Evolutionary conservation across 2,888 invertebrate species (phyloP).

Genomic region (Tenthredo distinguenda): DNA sequence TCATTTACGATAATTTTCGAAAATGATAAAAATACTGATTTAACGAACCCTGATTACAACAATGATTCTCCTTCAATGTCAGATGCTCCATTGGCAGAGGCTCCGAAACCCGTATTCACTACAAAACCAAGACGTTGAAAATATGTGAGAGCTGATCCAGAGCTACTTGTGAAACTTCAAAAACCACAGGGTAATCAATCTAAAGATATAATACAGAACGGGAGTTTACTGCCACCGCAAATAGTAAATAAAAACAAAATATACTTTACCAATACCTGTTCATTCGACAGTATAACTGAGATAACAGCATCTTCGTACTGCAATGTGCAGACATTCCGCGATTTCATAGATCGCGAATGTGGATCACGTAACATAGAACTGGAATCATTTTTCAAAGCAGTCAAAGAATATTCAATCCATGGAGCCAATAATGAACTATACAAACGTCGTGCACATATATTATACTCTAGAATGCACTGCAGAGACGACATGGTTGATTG

Average conservation of each 20-base stretch:
- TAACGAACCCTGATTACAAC: background rate
- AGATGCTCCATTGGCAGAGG: background rate
- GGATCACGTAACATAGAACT: too few relatives aligned
- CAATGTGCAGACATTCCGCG: background rate
- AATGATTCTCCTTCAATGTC: background rate
- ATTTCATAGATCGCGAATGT: constrained; percentile 3
- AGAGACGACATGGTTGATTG: too few relatives aligned
- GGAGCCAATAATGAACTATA: too few relatives aligned
- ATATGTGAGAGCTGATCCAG: constrained; percentile 12
- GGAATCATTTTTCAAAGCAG: too few relatives aligned
- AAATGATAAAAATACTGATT: background rate
- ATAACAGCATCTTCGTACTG: background rate
- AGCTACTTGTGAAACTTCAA: background rate
- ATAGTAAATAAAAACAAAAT: constrained; percentile 23
- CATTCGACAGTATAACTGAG: constrained; percentile 9
- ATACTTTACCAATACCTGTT: background rate
- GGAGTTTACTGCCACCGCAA: background rate
- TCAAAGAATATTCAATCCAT: too few relatives aligned
- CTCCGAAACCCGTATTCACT: background rate
- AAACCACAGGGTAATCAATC: background rate
- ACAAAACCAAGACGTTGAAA: background rate
- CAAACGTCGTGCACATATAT: too few relatives aligned
- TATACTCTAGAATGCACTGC: too few relatives aligned
- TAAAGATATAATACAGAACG: constrained; percentile 18
- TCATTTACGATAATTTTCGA: background rate